Evolutionary conservation across 2,888 invertebrate genomes (phyloP).

Genomic region (Celastrina argiolus): DNA sequence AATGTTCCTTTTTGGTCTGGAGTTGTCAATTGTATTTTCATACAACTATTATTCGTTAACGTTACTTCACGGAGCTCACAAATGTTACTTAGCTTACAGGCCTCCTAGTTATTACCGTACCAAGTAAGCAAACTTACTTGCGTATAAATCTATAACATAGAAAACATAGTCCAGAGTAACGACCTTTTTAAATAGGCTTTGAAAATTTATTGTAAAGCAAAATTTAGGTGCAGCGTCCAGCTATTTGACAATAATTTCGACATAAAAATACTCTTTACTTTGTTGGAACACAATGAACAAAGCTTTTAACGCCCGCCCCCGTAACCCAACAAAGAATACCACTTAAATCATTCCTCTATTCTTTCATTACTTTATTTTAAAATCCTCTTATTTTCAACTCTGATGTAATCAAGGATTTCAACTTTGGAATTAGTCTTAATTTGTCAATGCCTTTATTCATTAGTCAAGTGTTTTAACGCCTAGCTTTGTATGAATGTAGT

Average conservation of each 20-base stretch:
- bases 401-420: not conserved
- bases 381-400: not conserved
- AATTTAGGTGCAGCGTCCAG: not conserved
- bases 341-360: slow-evolving; percentile 6
- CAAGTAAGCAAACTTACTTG: not conserved
- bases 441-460: not conserved
- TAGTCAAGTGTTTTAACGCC: too few species aligned
- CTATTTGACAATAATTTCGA: not conserved
- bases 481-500: too few species aligned
- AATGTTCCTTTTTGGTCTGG: too few species aligned
- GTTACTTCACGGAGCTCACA: too few species aligned
- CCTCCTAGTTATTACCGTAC: too few species aligned
- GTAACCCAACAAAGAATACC: slow-evolving; percentile 5
- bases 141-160: not conserved
- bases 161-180: not conserved
- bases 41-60: too few species aligned
- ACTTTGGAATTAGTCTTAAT: not conserved
- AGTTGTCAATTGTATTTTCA: too few species aligned
- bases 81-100: too few species aligned
- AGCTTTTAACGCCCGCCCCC: slow-evolving; percentile 9
- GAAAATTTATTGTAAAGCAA: not conserved
- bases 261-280: not conserved
- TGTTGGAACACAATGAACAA: slow-evolving; percentile 2
- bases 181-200: not conserved
- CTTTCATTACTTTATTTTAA: not conserved